Evolutionary conservation across 1,140 invertebrate species (phyloP), one percentile per base, ranked within the genome.

Genomic region (Drosophila lacteicornis): DNA sequence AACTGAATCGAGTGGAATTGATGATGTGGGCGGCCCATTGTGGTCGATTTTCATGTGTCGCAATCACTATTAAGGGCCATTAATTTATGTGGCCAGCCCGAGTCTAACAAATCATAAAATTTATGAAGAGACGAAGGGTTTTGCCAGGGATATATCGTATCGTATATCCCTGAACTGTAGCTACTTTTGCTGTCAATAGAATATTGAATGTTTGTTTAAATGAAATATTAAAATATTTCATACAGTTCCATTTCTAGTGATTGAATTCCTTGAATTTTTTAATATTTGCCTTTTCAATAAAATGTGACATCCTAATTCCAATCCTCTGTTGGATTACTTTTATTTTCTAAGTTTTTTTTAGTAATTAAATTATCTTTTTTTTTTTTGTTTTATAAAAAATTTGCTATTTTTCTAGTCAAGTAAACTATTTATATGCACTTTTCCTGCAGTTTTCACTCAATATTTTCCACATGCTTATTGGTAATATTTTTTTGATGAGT

Each of bases 21-120:
- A 62, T 76, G 66, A 63, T 70, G 60, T 55, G 63, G 83, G 82
- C 50, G 53, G 82, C 74, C 68, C 68, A 86, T 69, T 82, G 55
- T 42, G 74, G 73, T 59, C 73, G 25, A 59, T 59, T 51, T 51
- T 60, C 70, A 59, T 60, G 55, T 60, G 67, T 42, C 45, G 22
- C 69, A 43, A 59, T 73, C 69, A 43, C 69, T 58, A 38, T 73
- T 60, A 73, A 51, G 70, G 68, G 46, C 67, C 53, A 61, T 61
- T 63, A 49, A 58, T 56, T 61, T 49, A 50, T 73, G 67, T 43
- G 53, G 53, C 25, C 45, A 43, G 66, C n/a, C 66, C 55, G 50
- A 71, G 51, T 59, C 58, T 57, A 66, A 49, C 53, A 73, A 60
- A 74, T 73, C 69, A 38, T 71, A 55, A 22, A 61, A 46, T 55